Evolutionary conservation across 2,888 invertebrate species (phyloP).

Genomic region (Lordiphosa andalusiaca): DNA sequence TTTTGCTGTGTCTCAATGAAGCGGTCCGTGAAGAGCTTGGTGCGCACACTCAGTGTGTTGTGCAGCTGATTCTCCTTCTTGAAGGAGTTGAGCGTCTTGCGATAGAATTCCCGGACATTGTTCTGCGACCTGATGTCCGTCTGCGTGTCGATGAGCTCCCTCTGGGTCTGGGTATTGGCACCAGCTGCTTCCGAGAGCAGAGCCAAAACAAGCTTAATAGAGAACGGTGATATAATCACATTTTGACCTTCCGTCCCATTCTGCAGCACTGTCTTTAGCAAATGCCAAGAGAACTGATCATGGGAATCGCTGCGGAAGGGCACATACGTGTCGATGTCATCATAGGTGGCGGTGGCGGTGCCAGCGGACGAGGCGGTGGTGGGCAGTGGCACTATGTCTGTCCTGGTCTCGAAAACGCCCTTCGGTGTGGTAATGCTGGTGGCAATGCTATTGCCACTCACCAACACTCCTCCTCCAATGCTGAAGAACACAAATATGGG

Average conservation of each 20-base stretch:
- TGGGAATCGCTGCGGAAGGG: constrained; percentile 78
- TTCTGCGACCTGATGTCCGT: constrained; percentile 68
- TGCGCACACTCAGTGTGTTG: constrained; percentile 71
- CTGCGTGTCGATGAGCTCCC: constrained; percentile 68
- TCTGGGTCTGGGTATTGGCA: constrained; percentile 63
- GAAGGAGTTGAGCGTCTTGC: constrained; percentile 73
- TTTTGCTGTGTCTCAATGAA: constrained; percentile 82
- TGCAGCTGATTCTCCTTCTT: constrained; percentile 72
- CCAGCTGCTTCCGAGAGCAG: constrained; percentile 88
- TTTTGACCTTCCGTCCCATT: constrained; percentile 77
- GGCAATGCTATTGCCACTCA: constrained; percentile 46
- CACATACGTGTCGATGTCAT: constrained; percentile 74
- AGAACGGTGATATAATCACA: constrained; percentile 88
- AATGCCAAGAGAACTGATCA: constrained; percentile 85
- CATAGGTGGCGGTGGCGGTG: constrained; percentile 35
- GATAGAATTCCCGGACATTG: constrained; percentile 76
- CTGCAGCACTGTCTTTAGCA: constrained; percentile 82
- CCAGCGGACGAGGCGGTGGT: constrained; percentile 6
- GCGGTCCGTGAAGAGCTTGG: constrained; percentile 71
- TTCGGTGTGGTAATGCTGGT: constrained; percentile 50
- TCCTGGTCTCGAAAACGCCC: constrained; percentile 60
- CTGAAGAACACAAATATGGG: constrained; percentile 21
- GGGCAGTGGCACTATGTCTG: constrained; percentile 44
- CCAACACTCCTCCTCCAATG: constrained; percentile 12
- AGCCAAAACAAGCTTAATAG: constrained; percentile 87